These are phyloP conservation scores for Phania funesta DNA, from an alignment of 2,888 invertebrate genomes.

Conservation along the genomic window DNA sequence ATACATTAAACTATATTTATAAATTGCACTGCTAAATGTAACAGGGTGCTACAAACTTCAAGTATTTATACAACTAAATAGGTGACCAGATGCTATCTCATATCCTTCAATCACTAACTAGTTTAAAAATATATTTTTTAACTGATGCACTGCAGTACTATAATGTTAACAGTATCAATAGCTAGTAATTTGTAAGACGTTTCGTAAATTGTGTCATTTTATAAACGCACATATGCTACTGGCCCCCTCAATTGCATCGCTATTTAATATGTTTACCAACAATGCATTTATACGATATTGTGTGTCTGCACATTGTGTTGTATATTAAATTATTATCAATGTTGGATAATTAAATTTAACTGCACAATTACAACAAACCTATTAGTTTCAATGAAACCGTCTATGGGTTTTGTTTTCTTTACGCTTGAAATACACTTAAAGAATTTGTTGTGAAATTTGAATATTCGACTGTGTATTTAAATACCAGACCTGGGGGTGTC, in stretches of 20 bases:
- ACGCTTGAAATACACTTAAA: not conserved
- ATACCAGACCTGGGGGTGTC: no score
- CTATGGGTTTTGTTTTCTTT: slow-evolving; percentile 23
- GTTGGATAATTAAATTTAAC: slow-evolving; percentile 61
- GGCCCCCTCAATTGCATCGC: slow-evolving; percentile 12
- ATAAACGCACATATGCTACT: not conserved
- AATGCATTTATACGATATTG: slow-evolving; percentile 12
- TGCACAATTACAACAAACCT: slow-evolving; percentile 54
- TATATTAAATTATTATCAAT: slow-evolving; percentile 46
- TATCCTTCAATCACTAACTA: no score
- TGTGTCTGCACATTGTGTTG: not conserved
- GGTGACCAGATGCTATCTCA: no score
- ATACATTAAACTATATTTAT: no score
- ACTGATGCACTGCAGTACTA: no score
- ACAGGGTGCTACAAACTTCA: no score
- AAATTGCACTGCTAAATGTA: no score
- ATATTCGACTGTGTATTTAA: no score
- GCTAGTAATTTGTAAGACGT: not conserved
- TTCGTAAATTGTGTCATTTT: not conserved
- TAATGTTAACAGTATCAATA: not conserved
- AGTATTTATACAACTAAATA: no score
- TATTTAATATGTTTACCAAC: slow-evolving; percentile 29
- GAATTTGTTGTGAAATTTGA: not conserved
- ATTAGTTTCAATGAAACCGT: slow-evolving; percentile 44
- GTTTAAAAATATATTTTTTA: no score